Evolutionary conservation across 1,140 invertebrate species (phyloP).

Genomic region (Cheumatopsyche charites): DNA sequence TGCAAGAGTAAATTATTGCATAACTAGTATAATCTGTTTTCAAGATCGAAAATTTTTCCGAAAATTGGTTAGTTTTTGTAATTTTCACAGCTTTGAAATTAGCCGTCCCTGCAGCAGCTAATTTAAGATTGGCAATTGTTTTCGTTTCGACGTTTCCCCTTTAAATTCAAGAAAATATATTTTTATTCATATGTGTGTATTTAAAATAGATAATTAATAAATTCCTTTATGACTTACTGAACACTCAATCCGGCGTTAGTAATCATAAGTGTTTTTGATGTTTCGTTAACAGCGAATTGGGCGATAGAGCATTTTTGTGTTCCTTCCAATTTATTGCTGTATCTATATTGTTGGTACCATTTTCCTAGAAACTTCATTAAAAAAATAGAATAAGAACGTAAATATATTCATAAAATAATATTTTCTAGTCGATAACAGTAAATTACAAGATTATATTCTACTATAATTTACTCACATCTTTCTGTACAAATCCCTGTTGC

Average conservation of each 20-base stretch:
- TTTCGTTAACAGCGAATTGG: not conserved
- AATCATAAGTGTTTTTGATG: not conserved
- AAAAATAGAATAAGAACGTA: not conserved
- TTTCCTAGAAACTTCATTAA: not conserved
- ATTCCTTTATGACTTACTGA: not conserved
- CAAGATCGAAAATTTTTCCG: conserved; percentile 65
- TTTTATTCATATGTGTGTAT: too few relatives aligned
- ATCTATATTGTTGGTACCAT: not conserved
- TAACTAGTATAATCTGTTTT: conserved; percentile 72
- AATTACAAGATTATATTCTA: too few relatives aligned
- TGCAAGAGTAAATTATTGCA: conserved; percentile 70
- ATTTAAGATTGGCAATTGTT: too few relatives aligned
- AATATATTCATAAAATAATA: not conserved
- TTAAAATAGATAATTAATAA: too few relatives aligned
- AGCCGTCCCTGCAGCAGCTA: too few relatives aligned
- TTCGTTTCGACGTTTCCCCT: too few relatives aligned
- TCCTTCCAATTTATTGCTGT: not conserved
- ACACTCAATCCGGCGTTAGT: not conserved
- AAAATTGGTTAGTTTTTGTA: too few relatives aligned
- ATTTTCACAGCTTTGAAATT: too few relatives aligned
- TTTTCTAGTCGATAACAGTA: too few relatives aligned
- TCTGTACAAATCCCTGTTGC: too few relatives aligned
- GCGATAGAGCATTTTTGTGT: not conserved
- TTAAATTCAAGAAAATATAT: too few relatives aligned
- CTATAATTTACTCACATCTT: too few relatives aligned